Evolutionary conservation across 1,140 invertebrate genomes (phyloP).

Genomic region (Drosophila rufa): DNA sequence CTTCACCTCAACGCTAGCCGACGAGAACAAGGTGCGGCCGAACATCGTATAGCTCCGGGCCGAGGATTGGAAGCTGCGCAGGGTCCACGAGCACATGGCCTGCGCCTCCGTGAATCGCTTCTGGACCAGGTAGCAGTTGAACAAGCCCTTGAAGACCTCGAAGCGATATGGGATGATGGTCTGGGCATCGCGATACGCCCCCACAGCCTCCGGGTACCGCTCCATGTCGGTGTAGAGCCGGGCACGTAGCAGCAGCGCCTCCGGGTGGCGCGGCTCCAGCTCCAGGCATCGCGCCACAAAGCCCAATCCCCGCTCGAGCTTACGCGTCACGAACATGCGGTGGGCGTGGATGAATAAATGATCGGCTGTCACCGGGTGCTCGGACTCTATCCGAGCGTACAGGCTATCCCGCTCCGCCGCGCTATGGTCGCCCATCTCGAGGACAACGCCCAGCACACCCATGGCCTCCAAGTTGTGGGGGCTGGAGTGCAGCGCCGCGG

Average conservation of each 20-base stretch:
- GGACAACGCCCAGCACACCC: conserved; percentile 85
- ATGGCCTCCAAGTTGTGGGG: conserved; percentile 87
- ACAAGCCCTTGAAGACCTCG: conserved; percentile 74
- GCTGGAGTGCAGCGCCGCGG: conserved; percentile 86
- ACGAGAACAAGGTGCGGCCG: conserved; percentile 59
- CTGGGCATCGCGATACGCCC: conserved; percentile 89
- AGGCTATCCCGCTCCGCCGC: conserved; percentile 86
- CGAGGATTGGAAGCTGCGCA: conserved; percentile 65
- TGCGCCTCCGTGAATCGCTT: conserved; percentile 73
- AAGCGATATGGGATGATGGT: conserved; percentile 86
- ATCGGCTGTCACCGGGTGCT: conserved; percentile 87
- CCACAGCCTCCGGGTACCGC: conserved; percentile 89
- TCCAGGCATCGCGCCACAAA: conserved; percentile 87
- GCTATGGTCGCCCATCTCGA: conserved; percentile 81
- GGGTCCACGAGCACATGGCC: conserved; percentile 57
- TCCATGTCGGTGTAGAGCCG: conserved; percentile 89
- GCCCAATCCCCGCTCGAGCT: conserved; percentile 87
- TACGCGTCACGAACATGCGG: conserved; percentile 86
- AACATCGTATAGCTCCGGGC: conserved; percentile 75
- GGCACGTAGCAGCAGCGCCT: conserved; percentile 90
- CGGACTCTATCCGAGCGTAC: conserved; percentile 83
- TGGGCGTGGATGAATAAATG: conserved; percentile 88
- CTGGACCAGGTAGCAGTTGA: conserved; percentile 66
- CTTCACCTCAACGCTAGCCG: conserved; percentile 36
- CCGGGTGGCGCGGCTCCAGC: conserved; percentile 87